Evolutionary conservation across 1,140 invertebrate species (phyloP).

Genomic region (Papilio helenus): DNA sequence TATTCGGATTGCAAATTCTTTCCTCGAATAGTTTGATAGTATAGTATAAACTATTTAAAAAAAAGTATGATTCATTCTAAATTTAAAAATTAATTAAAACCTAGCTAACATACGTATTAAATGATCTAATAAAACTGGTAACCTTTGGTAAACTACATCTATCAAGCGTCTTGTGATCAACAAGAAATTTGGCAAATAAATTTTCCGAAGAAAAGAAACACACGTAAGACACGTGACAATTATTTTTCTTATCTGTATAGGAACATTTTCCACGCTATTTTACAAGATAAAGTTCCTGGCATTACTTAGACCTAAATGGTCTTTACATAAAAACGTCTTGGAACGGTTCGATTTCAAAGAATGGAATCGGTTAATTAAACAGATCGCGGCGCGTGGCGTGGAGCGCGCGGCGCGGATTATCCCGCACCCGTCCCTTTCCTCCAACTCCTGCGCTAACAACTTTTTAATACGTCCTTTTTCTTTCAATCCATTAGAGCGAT

Average conservation of each 20-base stretch:
- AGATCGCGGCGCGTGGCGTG: constrained; percentile 46
- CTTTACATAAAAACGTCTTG: neutral
- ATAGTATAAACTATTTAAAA: neutral
- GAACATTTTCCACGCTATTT: neutral
- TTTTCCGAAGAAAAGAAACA: neutral
- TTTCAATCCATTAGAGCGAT: constrained; percentile 41
- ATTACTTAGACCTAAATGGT: constrained; percentile 13
- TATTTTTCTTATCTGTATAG: neutral
- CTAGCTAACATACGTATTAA: neutral
- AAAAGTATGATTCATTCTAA: neutral
- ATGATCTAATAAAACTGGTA: no score
- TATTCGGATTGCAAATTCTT: neutral
- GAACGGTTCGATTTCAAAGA: constrained; percentile 41
- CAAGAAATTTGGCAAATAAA: neutral
- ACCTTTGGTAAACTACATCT: no score
- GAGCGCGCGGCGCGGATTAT: constrained; percentile 46
- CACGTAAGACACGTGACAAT: neutral
- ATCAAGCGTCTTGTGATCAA: no score
- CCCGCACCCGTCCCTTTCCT: constrained; percentile 38
- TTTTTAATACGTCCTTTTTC: constrained; percentile 47
- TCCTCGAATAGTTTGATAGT: neutral
- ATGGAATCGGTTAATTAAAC: constrained; percentile 53
- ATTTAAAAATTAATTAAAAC: neutral
- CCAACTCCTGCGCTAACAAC: constrained; percentile 51
- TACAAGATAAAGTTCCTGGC: neutral